A percentile compares a stretch with the other conserved stretches of the same genome.
These are phyloP conservation scores for Artibeus lituratus DNA, from an alignment of 2,797 vertebrate genomes.

Conservation along the genomic window DNA sequence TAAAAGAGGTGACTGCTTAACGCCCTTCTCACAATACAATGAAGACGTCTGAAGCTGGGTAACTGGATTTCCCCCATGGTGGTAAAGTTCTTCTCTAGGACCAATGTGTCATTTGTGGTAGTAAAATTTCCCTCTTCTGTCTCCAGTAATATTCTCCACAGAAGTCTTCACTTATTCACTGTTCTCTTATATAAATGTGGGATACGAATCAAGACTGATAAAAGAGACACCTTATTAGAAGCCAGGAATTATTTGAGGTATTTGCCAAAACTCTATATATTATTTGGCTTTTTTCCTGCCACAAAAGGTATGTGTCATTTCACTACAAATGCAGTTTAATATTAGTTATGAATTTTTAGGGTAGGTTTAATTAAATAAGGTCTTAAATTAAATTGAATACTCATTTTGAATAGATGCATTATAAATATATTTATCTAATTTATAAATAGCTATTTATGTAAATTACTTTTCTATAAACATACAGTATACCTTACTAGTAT, in stretches of 20 bases:
- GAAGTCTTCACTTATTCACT: not conserved
- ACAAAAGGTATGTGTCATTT: not conserved
- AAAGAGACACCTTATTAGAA: not conserved
- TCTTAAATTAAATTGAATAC: not conserved
- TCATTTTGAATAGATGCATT: constrained; percentile 46
- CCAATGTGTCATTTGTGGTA: not conserved
- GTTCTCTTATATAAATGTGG: not conserved
- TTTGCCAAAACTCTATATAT: not conserved
- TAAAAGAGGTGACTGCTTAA: not conserved
- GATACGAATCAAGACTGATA: not conserved
- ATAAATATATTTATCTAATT: constrained; percentile 23
- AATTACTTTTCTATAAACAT: constrained; percentile 51
- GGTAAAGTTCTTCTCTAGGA: not conserved
- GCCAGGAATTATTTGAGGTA: not conserved
- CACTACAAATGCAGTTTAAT: constrained; percentile 17
- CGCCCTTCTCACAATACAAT: not conserved
- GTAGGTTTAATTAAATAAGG: constrained; percentile 42
- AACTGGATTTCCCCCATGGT: not conserved
- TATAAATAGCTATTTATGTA: constrained; percentile 42
- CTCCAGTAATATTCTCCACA: not conserved
- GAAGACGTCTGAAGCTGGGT: not conserved
- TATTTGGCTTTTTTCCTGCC: not conserved
- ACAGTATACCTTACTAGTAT: constrained; percentile 49
- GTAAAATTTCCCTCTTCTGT: not conserved
- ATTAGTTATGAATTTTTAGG: constrained; percentile 42